Percentiles rank a stretch among this genome's conserved stretches.
Evolutionary conservation across 1,140 invertebrate genomes (phyloP).

Genomic region (Caenorhabditis briggsae): DNA sequence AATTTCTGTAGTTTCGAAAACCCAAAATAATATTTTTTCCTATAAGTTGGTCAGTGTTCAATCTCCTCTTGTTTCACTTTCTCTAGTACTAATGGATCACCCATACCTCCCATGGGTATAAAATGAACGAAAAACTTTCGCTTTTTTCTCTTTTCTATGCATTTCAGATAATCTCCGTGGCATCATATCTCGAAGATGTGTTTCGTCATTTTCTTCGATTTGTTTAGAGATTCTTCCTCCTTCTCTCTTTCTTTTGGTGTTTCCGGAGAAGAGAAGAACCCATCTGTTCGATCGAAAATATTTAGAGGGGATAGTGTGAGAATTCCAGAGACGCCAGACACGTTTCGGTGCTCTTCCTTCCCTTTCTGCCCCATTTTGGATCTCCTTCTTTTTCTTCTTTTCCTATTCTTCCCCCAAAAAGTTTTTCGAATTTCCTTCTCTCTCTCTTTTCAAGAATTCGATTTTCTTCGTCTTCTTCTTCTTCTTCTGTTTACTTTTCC

Average conservation of each 20-base stretch:
- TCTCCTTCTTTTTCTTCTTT: constrained; percentile 5
- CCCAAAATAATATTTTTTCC: too few relatives aligned
- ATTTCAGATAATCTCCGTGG: constrained; percentile 51
- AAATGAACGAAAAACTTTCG: background rate
- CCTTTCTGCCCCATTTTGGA: constrained; percentile 13
- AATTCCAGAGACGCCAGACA: constrained; percentile 26
- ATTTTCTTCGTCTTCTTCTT: background rate
- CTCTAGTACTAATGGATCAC: too few relatives aligned
- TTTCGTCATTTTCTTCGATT: background rate
- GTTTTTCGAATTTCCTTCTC: constrained; percentile 18
- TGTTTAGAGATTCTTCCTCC: constrained; percentile 16
- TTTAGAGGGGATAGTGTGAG: background rate
- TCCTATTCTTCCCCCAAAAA: background rate
- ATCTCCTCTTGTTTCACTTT: too few relatives aligned
- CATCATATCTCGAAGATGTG: background rate
- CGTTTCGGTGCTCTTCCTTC: background rate
- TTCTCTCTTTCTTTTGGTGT: background rate
- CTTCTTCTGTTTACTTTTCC: constrained; percentile 18
- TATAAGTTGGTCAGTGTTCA: too few relatives aligned
- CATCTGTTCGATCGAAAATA: constrained; percentile 27
- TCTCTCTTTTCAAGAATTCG: background rate
- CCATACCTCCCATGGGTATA: background rate
- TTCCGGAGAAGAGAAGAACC: background rate
- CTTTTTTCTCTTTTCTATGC: background rate
- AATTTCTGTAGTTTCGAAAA: too few relatives aligned